Evolutionary conservation across 2,888 invertebrate species (phyloP).

Genomic region (Serripes groenlandicus): DNA sequence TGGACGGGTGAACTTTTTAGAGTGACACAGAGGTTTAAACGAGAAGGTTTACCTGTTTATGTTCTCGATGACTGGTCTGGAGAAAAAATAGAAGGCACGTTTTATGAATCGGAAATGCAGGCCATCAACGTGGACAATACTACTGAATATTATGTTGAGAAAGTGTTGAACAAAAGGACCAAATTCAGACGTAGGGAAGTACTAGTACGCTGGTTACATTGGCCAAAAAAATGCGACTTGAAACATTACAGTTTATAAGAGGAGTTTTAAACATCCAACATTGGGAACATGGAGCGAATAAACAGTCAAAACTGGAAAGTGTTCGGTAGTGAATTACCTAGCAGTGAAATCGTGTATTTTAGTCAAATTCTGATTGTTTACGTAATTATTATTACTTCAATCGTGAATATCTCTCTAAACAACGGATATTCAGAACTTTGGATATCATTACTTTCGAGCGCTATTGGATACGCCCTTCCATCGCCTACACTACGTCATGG

Average conservation of each 20-base stretch:
- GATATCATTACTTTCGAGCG: slow-evolving; percentile 41
- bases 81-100: slow-evolving; percentile 41
- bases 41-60: slow-evolving; percentile 47
- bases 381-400: slow-evolving; percentile 45
- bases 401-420: slow-evolving; percentile 43
- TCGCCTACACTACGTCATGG: slow-evolving; percentile 33
- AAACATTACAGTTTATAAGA: too few species aligned
- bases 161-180: slow-evolving; percentile 44
- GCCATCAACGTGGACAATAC: slow-evolving; percentile 34
- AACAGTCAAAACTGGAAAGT: slow-evolving; percentile 45
- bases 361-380: slow-evolving; percentile 50
- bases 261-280: too few species aligned
- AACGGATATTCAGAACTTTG: slow-evolving; percentile 32
- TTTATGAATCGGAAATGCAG: too few species aligned
- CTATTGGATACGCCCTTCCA: slow-evolving; percentile 28
- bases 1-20: too few species aligned
- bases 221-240: slow-evolving; percentile 62
- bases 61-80: slow-evolving; percentile 37
- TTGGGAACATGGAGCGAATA: too few species aligned
- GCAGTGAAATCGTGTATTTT: slow-evolving; percentile 55
- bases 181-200: slow-evolving; percentile 47
- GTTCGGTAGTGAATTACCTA: slow-evolving; percentile 33
- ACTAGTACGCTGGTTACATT: slow-evolving; percentile 59
- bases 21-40: slow-evolving; percentile 26
- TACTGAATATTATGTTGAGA: slow-evolving; percentile 45